Evolutionary conservation across 2,797 vertebrate genomes (phyloP).

Genomic region (Phrynocephalus vlangalii): DNA sequence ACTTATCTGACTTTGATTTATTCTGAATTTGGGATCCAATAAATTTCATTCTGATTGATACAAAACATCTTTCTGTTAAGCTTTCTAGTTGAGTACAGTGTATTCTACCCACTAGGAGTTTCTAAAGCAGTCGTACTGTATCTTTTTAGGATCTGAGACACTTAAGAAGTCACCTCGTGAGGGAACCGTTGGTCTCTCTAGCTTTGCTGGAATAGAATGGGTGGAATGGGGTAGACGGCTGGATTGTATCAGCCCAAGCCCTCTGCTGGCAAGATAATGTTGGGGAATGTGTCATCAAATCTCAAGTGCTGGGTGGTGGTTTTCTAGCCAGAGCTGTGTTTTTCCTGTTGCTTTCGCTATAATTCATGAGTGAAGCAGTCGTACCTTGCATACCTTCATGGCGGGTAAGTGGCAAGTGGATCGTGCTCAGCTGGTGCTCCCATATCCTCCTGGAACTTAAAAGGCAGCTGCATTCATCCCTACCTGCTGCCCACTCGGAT

Average conservation of each 20-base stretch:
- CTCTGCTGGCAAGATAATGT: not conserved
- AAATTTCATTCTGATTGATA: not conserved
- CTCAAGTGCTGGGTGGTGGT: not conserved
- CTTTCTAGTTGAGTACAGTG: not conserved
- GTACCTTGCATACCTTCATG: too few species aligned
- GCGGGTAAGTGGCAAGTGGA: too few species aligned
- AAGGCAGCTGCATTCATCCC: too few species aligned
- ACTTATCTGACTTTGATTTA: not conserved
- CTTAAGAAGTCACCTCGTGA: not conserved
- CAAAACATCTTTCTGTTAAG: not conserved
- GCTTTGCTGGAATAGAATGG: too few species aligned
- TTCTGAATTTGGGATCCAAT: not conserved
- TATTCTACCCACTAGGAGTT: rapidly evolving
- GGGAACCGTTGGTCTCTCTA: too few species aligned
- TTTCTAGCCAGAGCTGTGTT: not conserved
- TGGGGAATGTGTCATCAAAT: not conserved
- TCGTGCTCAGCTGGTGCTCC: too few species aligned
- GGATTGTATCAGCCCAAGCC: not conserved
- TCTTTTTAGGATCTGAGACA: not conserved
- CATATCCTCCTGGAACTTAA: too few species aligned
- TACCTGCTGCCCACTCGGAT: too few species aligned
- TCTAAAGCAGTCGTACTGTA: not conserved
- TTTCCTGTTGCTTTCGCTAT: not conserved
- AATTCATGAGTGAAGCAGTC: too few species aligned
- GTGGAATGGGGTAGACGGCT: not conserved